Evolutionary conservation across 2,888 invertebrate genomes (phyloP).

Genomic region (Opisthograptis luteolata): DNA sequence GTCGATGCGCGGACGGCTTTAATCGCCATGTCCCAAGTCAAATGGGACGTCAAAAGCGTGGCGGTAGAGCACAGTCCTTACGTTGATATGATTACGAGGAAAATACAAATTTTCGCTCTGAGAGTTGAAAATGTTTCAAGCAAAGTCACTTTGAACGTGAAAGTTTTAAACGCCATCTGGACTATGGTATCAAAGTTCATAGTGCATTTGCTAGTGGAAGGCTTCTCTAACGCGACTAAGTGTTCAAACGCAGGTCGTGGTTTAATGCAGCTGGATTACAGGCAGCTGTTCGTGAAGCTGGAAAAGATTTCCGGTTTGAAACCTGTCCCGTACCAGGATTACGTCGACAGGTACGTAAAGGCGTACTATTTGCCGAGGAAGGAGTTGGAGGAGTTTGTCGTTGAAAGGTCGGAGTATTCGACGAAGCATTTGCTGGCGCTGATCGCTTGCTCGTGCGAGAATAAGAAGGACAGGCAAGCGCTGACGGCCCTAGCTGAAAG

Average conservation of each 20-base stretch:
- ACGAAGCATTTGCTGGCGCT: conserved; percentile 93
- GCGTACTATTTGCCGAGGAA: conserved; percentile 97
- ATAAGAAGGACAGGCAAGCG: conserved; percentile 93
- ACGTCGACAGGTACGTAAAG: conserved; percentile 97
- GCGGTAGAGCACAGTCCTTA: conserved; percentile 97
- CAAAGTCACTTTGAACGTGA: conserved; percentile 88
- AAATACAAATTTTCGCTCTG: conserved; percentile 90
- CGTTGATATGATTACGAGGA: conserved; percentile 90
- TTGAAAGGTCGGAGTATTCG: conserved; percentile 94
- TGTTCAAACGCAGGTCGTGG: conserved; percentile 98
- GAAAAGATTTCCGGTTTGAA: conserved; percentile 93
- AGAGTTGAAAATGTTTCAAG: conserved; percentile 89
- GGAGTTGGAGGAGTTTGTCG: conserved; percentile 94
- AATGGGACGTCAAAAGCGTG: conserved; percentile 98
- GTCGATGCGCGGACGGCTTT: conserved; percentile 91
- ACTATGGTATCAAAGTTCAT: conserved; percentile 93
- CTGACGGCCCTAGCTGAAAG: conserved; percentile 89
- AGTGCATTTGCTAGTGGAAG: conserved; percentile 96
- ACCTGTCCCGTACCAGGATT: conserved; percentile 94
- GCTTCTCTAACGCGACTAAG: conserved; percentile 95
- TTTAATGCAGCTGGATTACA: conserved; percentile 98
- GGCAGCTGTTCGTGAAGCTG: conserved; percentile 95
- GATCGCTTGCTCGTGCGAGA: conserved; percentile 93
- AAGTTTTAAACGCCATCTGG: conserved; percentile 91
- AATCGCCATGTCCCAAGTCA: conserved; percentile 94